Base-by-base conservation (phyloP, 1,140 invertebrate species). In the Probaryconus sp. region DNA sequence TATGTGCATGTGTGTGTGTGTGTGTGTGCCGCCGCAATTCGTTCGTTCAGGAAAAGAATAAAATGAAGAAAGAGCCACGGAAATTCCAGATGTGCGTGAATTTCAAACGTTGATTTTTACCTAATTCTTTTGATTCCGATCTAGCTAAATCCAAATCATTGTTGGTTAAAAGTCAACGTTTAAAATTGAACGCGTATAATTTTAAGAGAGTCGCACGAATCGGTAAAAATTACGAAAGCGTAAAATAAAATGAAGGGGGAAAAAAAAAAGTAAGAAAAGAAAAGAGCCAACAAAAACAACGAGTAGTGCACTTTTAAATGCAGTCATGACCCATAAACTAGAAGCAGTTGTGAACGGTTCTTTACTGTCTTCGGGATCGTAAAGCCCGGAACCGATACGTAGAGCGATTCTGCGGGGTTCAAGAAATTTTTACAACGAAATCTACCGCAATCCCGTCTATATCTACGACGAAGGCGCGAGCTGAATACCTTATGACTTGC, bases 331-430 rank as follows among this genome's bases (percentile, higher is more conserved):
- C 68, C 51, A 78, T 76, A 76, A 78, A 78, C 30, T 64, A 58
- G 20, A 43, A 35, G 48, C 60, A 60, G 65, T 70, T 71, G 70
- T 38, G 64, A 70, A 60, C 60, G 69, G 60, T 65, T 71, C 68
- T 78, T 78, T 78, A 78, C 60, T 69, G 72, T n/a, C 60, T 47
- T 40, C 50, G 70, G 38, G 67, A 60, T 77, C 76, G 71, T 78
- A 78, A 78, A 74, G 43, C 61, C 35, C 56, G 45, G 10, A 26
- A 56, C 45, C 65, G 58, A 53, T 69, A 61, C 47, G 65, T 60
- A 31, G 55, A 53, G 16, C 45, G 64, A 5, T 43, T n/a, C 37
- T 37, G 47, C 53, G 43, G 35, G 51, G 18, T 50, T 13, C 26
- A 20, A 58, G 43, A 20, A 38, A 65, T 37, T 31, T 60, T 53